Conservation (phyloP, 2,113 vertebrate species). For the Oceanites oceanicus region DNA sequence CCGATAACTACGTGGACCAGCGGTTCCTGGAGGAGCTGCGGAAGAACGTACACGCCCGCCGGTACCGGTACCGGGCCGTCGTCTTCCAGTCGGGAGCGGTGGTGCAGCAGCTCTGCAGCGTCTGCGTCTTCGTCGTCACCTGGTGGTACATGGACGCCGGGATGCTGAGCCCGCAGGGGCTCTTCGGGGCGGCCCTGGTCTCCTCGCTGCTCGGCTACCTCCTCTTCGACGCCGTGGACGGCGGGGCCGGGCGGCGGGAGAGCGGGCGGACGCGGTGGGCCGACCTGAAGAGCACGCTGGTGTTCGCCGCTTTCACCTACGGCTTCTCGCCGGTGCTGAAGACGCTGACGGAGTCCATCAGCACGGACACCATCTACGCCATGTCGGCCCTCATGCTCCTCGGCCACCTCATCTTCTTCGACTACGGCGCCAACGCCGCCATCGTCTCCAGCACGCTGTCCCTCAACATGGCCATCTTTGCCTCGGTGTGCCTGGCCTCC, state of each 20-base stretch:
- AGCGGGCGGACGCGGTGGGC: constrained; percentile 82
- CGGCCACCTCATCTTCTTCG: constrained; percentile 92
- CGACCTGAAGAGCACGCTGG: constrained; percentile 88
- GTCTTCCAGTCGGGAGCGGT: constrained; percentile 90
- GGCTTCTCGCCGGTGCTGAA: constrained; percentile 94
- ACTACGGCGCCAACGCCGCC: constrained; percentile 88
- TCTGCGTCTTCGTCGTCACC: constrained; percentile 88
- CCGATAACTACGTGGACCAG: constrained; percentile 94
- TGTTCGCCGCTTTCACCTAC: constrained; percentile 92
- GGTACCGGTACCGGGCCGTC: constrained; percentile 88
- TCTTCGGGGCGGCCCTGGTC: constrained; percentile 78
- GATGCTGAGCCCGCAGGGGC: constrained; percentile 78
- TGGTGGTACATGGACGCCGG: constrained; percentile 97
- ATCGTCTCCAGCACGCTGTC: constrained; percentile 90
- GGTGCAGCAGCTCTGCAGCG: constrained; percentile 91
- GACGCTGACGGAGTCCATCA: constrained; percentile 94
- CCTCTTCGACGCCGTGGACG: constrained; percentile 80
- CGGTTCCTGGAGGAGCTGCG: constrained; percentile 91
- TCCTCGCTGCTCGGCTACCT: constrained; percentile 85
- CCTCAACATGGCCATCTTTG: constrained; percentile 94
- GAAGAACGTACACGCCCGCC: constrained; percentile 87
- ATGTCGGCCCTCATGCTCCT: constrained; percentile 94
- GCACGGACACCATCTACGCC: constrained; percentile 95
- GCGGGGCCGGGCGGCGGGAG: constrained; percentile 54
- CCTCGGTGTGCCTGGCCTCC: constrained; percentile 92